Evolutionary conservation across 2,888 invertebrate species (phyloP).

Genomic region (Lymantria dispar): DNA sequence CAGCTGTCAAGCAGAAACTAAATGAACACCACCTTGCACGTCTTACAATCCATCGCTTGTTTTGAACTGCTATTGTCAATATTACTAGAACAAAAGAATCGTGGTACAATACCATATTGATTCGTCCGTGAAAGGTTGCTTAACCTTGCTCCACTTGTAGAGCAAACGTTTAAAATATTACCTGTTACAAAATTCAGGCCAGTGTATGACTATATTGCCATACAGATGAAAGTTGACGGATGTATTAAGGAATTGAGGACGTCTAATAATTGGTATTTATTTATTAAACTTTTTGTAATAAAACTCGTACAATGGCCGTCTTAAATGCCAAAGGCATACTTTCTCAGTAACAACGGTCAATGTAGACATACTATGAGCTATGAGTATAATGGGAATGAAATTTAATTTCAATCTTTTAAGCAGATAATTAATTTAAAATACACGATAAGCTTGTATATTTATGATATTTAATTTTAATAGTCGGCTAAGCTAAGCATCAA

Average conservation of each 20-base stretch:
- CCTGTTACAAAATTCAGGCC: constrained; percentile 45
- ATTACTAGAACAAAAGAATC: constrained; percentile 34
- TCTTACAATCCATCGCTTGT: constrained; percentile 24
- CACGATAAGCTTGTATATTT: too few species aligned
- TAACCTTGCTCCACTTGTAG: constrained; percentile 48
- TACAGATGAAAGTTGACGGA: constrained; percentile 44
- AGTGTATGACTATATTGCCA: constrained; percentile 16
- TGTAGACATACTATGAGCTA: too few species aligned
- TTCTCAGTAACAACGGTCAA: too few species aligned
- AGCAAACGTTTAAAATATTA: constrained; percentile 42
- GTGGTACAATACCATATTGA: constrained; percentile 29
- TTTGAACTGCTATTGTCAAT: constrained; percentile 24
- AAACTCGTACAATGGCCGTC: too few species aligned
- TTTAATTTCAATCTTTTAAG: too few species aligned
- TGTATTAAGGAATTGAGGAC: neutral
- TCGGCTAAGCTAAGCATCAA: too few species aligned
- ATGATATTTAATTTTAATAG: too few species aligned
- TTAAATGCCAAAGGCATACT: too few species aligned
- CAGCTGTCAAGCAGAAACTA: constrained; percentile 28
- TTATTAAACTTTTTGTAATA: too few species aligned
- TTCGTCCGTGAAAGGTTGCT: constrained; percentile 50
- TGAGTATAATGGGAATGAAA: too few species aligned
- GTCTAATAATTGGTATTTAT: too few species aligned
- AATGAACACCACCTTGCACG: constrained; percentile 19
- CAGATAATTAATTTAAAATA: too few species aligned